These are phyloP conservation scores for Petrolisthes manimaculis DNA, from an alignment of 2,888 invertebrate genomes.

Conservation along the genomic window DNA sequence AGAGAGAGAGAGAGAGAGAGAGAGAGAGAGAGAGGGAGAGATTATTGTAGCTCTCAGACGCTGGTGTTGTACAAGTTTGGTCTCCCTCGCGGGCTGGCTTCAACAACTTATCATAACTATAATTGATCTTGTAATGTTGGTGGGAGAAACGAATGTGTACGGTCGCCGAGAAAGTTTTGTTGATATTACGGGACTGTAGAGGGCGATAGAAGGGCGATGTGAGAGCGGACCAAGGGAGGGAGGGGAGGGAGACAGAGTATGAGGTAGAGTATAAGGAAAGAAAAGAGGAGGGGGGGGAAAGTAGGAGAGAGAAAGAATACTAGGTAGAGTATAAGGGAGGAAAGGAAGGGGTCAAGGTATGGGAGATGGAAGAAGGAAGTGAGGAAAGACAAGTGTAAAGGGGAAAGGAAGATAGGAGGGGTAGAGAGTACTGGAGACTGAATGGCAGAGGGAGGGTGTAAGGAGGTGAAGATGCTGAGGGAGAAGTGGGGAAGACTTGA, in stretches of 20 bases:
- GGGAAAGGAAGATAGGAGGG: too few relatives aligned
- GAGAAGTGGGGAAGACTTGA: neutral
- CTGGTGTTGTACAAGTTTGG: too few relatives aligned
- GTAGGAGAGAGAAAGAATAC: neutral
- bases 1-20: neutral
- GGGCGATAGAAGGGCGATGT: neutral
- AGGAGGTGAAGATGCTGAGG: neutral
- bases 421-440: neutral
- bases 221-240: neutral
- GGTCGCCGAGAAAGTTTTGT: too few relatives aligned
- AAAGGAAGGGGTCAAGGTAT: neutral
- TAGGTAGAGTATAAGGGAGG: neutral
- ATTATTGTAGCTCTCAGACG: too few relatives aligned
- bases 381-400: too few relatives aligned
- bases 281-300: neutral
- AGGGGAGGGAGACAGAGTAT: neutral
- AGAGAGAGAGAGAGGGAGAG: constrained; percentile 15
- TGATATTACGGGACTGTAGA: too few relatives aligned
- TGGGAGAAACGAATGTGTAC: neutral
- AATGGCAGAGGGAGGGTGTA: neutral
- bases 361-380: neutral
- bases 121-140: neutral
- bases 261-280: neutral
- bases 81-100: too few relatives aligned
- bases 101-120: too few relatives aligned